Base-by-base conservation (phyloP, 1,140 invertebrate species). In the Leptopilina boulardi region DNA sequence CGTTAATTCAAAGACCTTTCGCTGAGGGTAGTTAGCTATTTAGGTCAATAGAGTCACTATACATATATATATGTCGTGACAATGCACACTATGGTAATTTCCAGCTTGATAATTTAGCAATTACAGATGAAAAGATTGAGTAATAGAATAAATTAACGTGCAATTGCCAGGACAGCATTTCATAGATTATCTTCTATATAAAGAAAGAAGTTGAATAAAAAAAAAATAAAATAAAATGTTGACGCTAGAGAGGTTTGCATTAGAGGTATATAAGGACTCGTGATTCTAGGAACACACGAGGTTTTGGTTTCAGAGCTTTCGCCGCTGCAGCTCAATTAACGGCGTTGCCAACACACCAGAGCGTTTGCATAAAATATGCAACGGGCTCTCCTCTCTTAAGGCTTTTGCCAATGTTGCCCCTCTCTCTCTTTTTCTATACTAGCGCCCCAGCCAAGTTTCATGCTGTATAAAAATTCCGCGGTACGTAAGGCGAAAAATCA, bases 311-410 rank as follows among this genome's bases (percentile, higher is more conserved):
- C 77, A 79, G 77, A 85, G 75, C 81, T 82, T 84, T 84, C 76
- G 71, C 76, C 77, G 74, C 79, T 71, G 70, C 71, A 75, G 81
- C 74, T 81, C 82, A 85, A 85, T 84, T 85, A 85, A 84, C 81
- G 75, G 74, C 77, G 77, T 41, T 81, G 77, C 81, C 82, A 84
- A 73, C 59, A 38, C 34, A n/a, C n/a, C n/a, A 71, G 79, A 79
- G 81, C 74, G 73, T 85, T 85, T 84, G 81, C 82, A 85, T 85
- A 82, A 85, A 85, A 85, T 85, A 83, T 85, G 77, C 83, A 81
- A 80, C 71, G 73, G n/a, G n/a, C n/a, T n/a, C n/a, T n/a, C n/a
- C n/a, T n/a, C 13, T 70, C 77, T 78, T 56, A 79, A 79, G 77
- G 70, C 73, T 75, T 38, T 42, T 74, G 81, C 59, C 78, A 82